Percentiles rank a stretch among this genome's conserved stretches.
phyloP scores from a whole-genome alignment of 2,888 invertebrate genomes.

The Cryptus viduatorius region DNA sequence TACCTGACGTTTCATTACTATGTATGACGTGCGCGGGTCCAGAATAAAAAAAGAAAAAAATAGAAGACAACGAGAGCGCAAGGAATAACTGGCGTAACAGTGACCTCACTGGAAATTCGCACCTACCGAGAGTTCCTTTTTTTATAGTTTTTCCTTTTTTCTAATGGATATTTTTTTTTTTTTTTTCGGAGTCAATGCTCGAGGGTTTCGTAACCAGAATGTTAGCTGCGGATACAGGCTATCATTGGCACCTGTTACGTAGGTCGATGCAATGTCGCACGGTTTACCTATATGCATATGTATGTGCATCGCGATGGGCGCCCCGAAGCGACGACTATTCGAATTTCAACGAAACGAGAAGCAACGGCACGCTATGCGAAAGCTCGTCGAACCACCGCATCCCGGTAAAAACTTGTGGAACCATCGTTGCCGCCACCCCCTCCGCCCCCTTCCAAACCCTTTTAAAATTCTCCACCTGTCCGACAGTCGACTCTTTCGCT shows the following conservation, averaged over 20 bases:
- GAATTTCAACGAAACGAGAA: conserved; percentile 50
- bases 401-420: not conserved
- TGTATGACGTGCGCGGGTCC: not conserved
- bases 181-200: not conserved
- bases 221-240: not conserved
- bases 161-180: no score
- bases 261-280: conserved; percentile 4
- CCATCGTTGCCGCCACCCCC: conserved; percentile 10
- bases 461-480: conserved; percentile 69
- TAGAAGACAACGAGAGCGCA: not conserved
- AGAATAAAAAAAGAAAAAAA: not conserved
- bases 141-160: no score
- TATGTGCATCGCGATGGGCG: conserved; percentile 37
- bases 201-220: not conserved
- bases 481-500: conserved; percentile 50
- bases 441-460: conserved; percentile 31
- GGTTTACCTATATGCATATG: not conserved
- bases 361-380: not conserved
- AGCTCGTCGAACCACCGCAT: not conserved
- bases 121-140: not conserved
- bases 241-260: conserved; percentile 62
- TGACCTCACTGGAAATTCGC: not conserved
- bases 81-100: not conserved
- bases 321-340: conserved; percentile 46
- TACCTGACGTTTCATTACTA: not conserved